Conservation (phyloP, 1,140 invertebrate genomes). For the Tetraneura akinire region DNA sequence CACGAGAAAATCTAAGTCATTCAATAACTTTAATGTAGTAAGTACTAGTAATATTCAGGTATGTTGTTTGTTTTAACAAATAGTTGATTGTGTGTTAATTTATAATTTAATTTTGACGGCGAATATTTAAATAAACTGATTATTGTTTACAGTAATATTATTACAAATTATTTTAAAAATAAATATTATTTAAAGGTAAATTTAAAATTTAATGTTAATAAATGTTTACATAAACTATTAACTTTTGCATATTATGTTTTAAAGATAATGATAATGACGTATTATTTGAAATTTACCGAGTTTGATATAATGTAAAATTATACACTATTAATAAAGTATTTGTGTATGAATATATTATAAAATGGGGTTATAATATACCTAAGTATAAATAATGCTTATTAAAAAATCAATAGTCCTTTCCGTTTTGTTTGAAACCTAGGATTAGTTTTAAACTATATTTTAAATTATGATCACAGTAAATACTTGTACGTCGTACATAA, state of each 20-base stretch:
- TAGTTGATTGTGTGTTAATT: not conserved
- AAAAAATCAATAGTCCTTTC: slow-evolving; percentile 22
- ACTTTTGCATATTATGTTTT: too few species aligned
- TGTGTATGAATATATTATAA: not conserved
- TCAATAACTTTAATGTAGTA: not conserved
- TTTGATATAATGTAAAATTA: not conserved
- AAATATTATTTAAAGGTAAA: not conserved
- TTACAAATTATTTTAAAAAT: too few species aligned
- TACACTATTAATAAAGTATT: not conserved
- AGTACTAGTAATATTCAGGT: not conserved
- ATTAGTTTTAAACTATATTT: too few species aligned
- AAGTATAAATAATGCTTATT: not conserved
- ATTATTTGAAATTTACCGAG: too few species aligned
- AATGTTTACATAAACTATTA: too few species aligned
- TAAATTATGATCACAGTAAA: too few species aligned
- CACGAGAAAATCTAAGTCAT: not conserved
- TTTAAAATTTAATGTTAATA: not conserved
- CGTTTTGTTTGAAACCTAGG: not conserved
- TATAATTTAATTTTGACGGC: not conserved
- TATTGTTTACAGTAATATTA: too few species aligned
- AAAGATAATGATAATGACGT: too few species aligned
- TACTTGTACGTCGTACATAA: too few species aligned
- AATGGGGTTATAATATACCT: not conserved
- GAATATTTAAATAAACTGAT: too few species aligned
- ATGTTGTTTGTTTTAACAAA: not conserved